Evolutionary conservation across 1,140 invertebrate genomes (phyloP).

Genomic region (Coenobita brevimanus): DNA sequence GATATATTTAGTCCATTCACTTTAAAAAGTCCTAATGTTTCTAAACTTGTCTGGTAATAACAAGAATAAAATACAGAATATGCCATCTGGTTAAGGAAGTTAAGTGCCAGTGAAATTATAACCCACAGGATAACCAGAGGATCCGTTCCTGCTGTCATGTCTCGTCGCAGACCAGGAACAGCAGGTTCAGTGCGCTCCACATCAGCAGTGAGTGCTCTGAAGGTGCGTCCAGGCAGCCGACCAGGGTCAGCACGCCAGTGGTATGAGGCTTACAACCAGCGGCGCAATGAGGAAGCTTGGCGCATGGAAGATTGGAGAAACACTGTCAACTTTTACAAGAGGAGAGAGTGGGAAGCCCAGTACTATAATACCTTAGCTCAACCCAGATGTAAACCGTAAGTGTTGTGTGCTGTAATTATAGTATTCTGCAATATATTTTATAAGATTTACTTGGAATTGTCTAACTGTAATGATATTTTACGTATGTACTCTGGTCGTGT

Average conservation of each 20-base stretch:
- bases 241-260: slow-evolving; percentile 55
- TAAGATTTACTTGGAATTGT: background rate
- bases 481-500: too few species aligned
- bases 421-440: background rate
- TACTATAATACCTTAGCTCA: slow-evolving; percentile 52
- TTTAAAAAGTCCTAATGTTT: too few species aligned
- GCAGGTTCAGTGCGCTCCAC: slow-evolving; percentile 52
- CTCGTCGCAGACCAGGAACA: slow-evolving; percentile 47
- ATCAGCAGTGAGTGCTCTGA: slow-evolving; percentile 31
- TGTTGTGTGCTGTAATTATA: background rate
- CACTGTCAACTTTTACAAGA: slow-evolving; percentile 47
- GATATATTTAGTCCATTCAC: too few species aligned
- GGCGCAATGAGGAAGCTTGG: slow-evolving; percentile 60
- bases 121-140: background rate
- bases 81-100: too few species aligned
- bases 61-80: too few species aligned
- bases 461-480: too few species aligned
- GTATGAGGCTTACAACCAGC: slow-evolving; percentile 52
- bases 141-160: background rate
- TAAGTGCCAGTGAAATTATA: too few species aligned
- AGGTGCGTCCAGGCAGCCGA: slow-evolving; percentile 54
- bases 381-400: slow-evolving; percentile 41
- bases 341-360: slow-evolving; percentile 59
- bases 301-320: slow-evolving; percentile 47
- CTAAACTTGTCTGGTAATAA: too few species aligned